Base-by-base conservation (phyloP, 2,888 invertebrate species). In the Lasioglossum calceatum region DNA sequence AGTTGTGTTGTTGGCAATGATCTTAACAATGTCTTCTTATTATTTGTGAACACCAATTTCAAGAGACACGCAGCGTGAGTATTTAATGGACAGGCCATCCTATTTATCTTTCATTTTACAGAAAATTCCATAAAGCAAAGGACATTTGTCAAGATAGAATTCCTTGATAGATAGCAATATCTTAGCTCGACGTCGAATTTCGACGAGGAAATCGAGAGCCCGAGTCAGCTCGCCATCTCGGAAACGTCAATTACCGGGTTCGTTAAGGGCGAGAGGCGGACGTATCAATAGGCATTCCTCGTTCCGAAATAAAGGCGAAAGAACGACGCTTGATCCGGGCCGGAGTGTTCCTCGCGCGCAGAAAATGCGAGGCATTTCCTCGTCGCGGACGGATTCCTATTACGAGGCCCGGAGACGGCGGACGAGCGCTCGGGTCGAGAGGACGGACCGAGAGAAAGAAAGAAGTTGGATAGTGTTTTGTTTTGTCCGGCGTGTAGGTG, bases 401-500 rank as follows among this genome's bases (percentile, higher is more conserved):
- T 92, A 92, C 91, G 79, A 81, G 80, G 76, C 39, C 79, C 79
- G 86, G 77, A 85, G 77, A 80, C 77, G 67, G 50, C 0, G 71
- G 71, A 42, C 5, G 14, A n/a, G 42, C 42, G 39, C 10, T 39
- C 23, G 39, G 23, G 0, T 79, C 5, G 75, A 14, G 36, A 61
- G 42, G 47, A 47, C 47, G 14, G 12, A 23, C 64, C 23, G 76
- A n/a, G 77, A n/a, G 36, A 64, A 76, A 77, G 78, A 72, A 79
- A 87, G 86, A 84, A 91, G 84, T 88, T 87, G 89, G 85, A 92
- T 91, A 87, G 92, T 93, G 92, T 94, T 94, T 94, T 94, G 93
- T 95, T 94, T 94, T 92, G 94, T 94, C 93, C 93, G 82, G 91
- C 91, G 90, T 87, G 88, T 91, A 93, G 93, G 92, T 93, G 93